A percentile compares a stretch with the other conserved stretches of the same genome.
Evolutionary conservation across 2,113 vertebrate species (phyloP).

Genomic region (Sporophila hypoxantha): DNA sequence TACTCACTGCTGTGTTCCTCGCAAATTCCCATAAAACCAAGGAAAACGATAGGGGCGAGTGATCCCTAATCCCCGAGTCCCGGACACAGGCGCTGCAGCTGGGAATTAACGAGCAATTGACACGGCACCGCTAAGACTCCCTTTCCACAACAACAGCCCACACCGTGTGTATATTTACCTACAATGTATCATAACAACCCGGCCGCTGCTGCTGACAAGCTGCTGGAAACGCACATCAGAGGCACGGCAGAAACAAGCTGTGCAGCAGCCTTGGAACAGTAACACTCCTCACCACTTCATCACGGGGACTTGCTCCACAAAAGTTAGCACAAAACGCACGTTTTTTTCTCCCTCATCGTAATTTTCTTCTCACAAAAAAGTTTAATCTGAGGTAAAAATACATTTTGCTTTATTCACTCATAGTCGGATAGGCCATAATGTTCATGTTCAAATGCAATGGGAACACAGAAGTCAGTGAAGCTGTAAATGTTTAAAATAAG

Average conservation of each 20-base stretch:
- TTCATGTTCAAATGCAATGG: slow-evolving; percentile 26
- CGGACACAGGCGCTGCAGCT: background rate
- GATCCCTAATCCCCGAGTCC: background rate
- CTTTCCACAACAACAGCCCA: background rate
- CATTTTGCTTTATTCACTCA: background rate
- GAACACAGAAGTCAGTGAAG: slow-evolving; percentile 15
- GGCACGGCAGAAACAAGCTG: background rate
- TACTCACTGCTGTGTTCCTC: background rate
- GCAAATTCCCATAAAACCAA: background rate
- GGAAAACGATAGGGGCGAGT: background rate
- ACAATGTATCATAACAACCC: background rate
- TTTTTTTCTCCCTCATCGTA: background rate
- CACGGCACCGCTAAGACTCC: background rate
- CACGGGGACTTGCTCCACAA: background rate
- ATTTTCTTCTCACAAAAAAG: background rate
- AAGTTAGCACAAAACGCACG: background rate
- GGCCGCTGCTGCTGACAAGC: background rate
- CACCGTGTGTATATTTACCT: background rate
- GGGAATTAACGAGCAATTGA: background rate
- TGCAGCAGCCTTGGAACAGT: background rate
- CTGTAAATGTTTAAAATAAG: background rate
- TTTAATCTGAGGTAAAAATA: background rate
- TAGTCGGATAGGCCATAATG: background rate
- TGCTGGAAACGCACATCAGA: background rate
- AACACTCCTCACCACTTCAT: background rate